Base-by-base conservation (phyloP, 1,140 invertebrate species). In the Galleria mellonella region DNA sequence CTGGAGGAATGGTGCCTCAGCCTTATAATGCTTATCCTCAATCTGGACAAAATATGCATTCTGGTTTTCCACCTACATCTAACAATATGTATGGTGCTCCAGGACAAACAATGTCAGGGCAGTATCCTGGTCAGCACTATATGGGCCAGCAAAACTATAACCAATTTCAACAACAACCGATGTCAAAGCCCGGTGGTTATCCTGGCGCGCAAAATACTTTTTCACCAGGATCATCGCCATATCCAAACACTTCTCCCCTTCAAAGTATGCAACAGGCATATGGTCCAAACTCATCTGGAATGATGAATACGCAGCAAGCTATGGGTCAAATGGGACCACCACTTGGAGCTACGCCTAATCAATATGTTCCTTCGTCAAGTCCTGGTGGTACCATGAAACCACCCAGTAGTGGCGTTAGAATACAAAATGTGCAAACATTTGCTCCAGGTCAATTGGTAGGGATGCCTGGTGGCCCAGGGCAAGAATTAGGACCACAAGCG, bases 361-460 rank as follows among this genome's bases (percentile, higher is more conserved):
- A 76, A 4, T 84, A 72, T 43, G 58, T 52, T 9, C 58, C 76
- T 1, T 48, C 65, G 11, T 66, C 71, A 1, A 83, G 81, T 52
- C 67, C 78, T 0, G 54, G 64, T 12, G 63, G 61, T 10, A 13
- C 53, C 10, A 77, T 82, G 69, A 81, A 76, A 52, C 62, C 70
- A 10, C 70, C 62, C 8, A 51, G 52, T 31, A 69, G 62, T 42
- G 64, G 55, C 1, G 55, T 84, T 10, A 69, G 68, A 44, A 84
- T 84, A 55, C 81, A 84, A 40, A 84, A 82, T 39, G 68, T 84
- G 6, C 81, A 85, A 58, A 83, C 73, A 3, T 85, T 85, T 43
- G 53, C 71, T 12, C 66, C 78, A 2, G 74, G 72, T 4, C 74
- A 81, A 36, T 14, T 58, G 3, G 17, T 57, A 6, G 49, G 46